Base-by-base conservation (phyloP, 2,888 invertebrate genomes). In the Galerucella calmariensis region DNA sequence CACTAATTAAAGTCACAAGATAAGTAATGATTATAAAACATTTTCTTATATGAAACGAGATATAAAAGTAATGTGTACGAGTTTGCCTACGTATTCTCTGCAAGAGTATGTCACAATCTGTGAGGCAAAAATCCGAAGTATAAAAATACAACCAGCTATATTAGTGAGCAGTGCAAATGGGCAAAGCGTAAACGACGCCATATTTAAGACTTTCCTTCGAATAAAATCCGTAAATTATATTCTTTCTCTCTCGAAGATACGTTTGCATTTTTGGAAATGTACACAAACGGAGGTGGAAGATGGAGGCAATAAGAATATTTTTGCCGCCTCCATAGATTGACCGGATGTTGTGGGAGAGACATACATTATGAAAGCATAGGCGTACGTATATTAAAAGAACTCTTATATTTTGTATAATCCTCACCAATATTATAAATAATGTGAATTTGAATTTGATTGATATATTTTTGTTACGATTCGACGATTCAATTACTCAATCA, bases 191-290 rank as follows among this genome's bases (percentile, higher is more conserved):
- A 66, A 77, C 74, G 68, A 72, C 70, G 59, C 75, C 56, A 75
- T 78, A 77, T 78, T 74, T 77, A 76, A 72, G 75, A 70, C 67
- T 70, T 77, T 74, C 73, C 73, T 74, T 72, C 78, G 70, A 77
- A 77, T 75, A 73, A 75, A 78, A 75, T 74, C 78, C 20, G 72
- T 78, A 73, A 78, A 78, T 78, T 78, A 78, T 77, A 67, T 62
- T 61, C 76, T 69, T 73, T 72, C 69, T 68, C 75, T 74, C 67
- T 75, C 74, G 72, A 73, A 69, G 73, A 78, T 68, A 75, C 78
- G 70, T 78, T 76, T 78, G 78, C 78, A 78, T 78, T 78, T 78
- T 78, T 78, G 78, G 78, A 78, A 76, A 78, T 67, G 69, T 72
- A 65, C 63, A 65, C 46, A 65, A 65, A 66, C 72, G 67, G 74